Evolutionary conservation across 2,113 vertebrate species (phyloP).

Genomic region (Jaculus jaculus): DNA sequence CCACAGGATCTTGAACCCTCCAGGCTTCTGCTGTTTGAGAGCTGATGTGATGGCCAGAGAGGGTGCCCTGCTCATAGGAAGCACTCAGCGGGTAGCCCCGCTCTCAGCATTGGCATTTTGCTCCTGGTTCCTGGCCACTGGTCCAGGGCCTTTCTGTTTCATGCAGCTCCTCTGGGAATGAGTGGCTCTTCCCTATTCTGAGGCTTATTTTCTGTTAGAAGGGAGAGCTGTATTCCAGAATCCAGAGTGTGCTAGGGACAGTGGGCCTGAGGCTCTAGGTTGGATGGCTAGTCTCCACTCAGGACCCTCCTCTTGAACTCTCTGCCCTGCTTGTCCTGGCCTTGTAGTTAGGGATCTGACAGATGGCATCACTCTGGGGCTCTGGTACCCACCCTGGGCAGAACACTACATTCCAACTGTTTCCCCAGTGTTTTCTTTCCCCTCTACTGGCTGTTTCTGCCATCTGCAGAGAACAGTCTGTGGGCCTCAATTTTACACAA

Average conservation of each 20-base stretch:
- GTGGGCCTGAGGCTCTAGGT: background rate
- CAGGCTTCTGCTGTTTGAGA: accelerated
- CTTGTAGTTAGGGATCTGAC: no score
- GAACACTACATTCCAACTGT: no score
- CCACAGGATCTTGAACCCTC: background rate
- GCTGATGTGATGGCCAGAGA: no score
- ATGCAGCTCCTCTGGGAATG: background rate
- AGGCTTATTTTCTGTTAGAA: background rate
- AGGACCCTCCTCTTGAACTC: background rate
- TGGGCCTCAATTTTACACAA: background rate
- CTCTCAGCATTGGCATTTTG: background rate
- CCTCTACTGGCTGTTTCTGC: background rate
- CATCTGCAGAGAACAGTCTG: background rate
- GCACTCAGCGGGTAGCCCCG: background rate
- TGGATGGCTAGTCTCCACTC: background rate
- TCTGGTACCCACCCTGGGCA: accelerated
- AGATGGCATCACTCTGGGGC: accelerated
- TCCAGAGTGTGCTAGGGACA: background rate
- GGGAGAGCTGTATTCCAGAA: background rate
- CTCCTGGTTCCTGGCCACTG: background rate
- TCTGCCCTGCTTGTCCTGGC: background rate
- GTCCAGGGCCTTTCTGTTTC: background rate
- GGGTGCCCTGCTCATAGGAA: background rate
- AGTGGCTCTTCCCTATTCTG: accelerated
- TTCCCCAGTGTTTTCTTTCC: no score